These are phyloP conservation scores for Daubentonia madagascariensis DNA, from an alignment of 2,113 vertebrate genomes.

Conservation along the genomic window DNA sequence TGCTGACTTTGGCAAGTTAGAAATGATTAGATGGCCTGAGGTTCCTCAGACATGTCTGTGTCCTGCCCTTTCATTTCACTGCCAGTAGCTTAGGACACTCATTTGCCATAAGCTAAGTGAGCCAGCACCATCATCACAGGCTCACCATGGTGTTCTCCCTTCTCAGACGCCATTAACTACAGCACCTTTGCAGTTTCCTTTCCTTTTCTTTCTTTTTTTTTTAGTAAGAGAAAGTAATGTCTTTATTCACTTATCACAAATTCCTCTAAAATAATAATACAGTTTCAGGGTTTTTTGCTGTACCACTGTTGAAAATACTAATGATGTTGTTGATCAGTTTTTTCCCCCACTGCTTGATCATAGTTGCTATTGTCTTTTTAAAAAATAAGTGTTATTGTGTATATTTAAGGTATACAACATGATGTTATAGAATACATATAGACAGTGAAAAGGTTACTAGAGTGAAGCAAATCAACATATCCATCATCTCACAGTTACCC, in stretches of 20 bases:
- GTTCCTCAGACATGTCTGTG: not conserved
- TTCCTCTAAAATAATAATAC: not conserved
- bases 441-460: not conserved
- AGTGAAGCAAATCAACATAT: not conserved
- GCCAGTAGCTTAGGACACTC: not conserved
- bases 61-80: not conserved
- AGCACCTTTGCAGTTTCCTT: not conserved
- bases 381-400: not conserved
- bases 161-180: not conserved
- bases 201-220: not conserved
- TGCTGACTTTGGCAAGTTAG: not conserved
- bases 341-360: not conserved
- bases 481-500: not conserved
- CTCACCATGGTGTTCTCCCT: not conserved
- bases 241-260: not conserved
- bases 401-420: not conserved
- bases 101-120: not conserved
- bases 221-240: not conserved
- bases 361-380: not conserved
- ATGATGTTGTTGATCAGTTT: not conserved
- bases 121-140: not conserved
- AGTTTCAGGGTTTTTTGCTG: not conserved
- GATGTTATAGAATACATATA: not conserved
- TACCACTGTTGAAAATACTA: slow-evolving; percentile 7
- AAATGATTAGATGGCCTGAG: not conserved